Evolutionary conservation across 1,140 invertebrate genomes (phyloP), one percentile per base, ranked within the genome.

Genomic region (Frieseomelitta varia): DNA sequence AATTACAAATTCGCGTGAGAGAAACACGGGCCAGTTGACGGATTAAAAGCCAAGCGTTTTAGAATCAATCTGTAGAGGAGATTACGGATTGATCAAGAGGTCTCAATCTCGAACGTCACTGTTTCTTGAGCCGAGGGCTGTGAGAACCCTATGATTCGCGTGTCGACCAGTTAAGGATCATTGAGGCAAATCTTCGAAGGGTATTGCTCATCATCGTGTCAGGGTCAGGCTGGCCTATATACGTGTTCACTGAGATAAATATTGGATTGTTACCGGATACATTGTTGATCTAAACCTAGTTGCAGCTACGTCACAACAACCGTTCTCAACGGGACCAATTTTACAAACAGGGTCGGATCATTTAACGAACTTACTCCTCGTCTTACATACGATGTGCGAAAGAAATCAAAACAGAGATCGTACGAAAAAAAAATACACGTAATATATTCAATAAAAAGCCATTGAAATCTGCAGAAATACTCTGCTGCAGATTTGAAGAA

Each of bases 191-290:
- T 81, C 69, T 73, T 73, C 69, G 10, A 56, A 55, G 69, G 56
- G 56, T 63, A 81, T 81, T 53, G 69, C 68, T 74, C 34, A 21
- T 27, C 56, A 75, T 55, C 72, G 51, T 79, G 55, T 73, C 86
- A 87, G 85, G 86, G 85, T 87, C 86, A 87, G 75, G 73, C 73
- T 58, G 65, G 53, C 84, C 84, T 77, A 77, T 82, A 55, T 58
- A 24, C 74, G 51, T 17, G 51, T 55, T 87, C 67, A 65, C 78
- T 63, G 75, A 78, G 80, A 74, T 55, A 84, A 87, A 87, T 83
- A 87, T 81, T 39, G 71, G 72, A 86, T 85, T 83, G 85, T 75
- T 87, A 87, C 80, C 75, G 80, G 85, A 87, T 86, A 87, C 74
- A 82, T 74, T 73, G 75, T 67, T 81, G 84, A 85, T 75, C 75